Evolutionary conservation across 2,113 vertebrate species (phyloP).

Genomic region (Danionella cerebrum): DNA sequence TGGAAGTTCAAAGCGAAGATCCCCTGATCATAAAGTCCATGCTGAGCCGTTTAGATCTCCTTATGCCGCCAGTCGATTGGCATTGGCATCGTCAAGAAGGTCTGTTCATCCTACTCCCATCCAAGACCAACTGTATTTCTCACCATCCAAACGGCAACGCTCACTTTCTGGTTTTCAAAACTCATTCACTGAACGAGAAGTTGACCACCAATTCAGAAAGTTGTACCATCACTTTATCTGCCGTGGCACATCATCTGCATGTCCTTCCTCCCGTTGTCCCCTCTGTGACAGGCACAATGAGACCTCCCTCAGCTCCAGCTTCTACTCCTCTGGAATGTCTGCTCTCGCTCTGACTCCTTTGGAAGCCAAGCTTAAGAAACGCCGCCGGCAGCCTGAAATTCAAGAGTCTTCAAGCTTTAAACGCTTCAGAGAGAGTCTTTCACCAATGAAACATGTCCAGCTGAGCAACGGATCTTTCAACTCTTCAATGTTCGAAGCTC

Average conservation of each 20-base stretch:
- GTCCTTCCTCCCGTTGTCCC: conserved; percentile 31
- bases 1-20: background rate
- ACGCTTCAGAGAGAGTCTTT: conserved; percentile 46
- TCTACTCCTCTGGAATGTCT: conserved; percentile 37
- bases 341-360: conserved; percentile 62
- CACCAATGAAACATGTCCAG: conserved; percentile 29
- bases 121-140: background rate
- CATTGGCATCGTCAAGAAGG: background rate
- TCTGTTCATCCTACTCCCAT: background rate
- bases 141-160: background rate
- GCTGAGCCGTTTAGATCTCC: background rate
- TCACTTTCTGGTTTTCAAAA: background rate
- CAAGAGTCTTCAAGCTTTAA: conserved; percentile 43
- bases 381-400: conserved; percentile 38
- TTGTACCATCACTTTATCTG: conserved; percentile 62
- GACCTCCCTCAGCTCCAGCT: background rate
- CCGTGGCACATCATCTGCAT: conserved; percentile 22
- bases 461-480: background rate
- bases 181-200: background rate
- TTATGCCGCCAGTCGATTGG: background rate
- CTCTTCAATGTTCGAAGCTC: background rate
- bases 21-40: background rate
- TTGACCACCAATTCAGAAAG: conserved; percentile 52
- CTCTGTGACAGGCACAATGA: conserved; percentile 34
- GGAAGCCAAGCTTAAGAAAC: conserved; percentile 49